A percentile compares a stretch with the other conserved stretches of the same genome.
Conservation (phyloP, 2,113 vertebrate genomes). For the Pagrus major region DNA sequence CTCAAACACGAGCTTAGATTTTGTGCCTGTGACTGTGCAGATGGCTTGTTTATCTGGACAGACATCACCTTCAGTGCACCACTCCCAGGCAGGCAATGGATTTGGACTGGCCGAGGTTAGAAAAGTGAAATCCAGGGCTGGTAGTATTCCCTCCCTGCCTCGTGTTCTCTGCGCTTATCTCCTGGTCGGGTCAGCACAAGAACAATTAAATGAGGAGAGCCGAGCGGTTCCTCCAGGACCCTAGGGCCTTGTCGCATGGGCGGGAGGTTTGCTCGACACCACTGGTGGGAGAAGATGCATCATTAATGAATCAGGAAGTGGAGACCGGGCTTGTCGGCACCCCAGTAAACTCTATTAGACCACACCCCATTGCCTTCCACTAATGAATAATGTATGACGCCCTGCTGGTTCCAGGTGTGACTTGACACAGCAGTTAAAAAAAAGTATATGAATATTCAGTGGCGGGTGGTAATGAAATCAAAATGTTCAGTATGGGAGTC, state of each 20-base stretch:
- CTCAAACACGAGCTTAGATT: not conserved
- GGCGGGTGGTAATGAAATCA: slow-evolving; percentile 85
- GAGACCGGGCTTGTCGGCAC: slow-evolving; percentile 65
- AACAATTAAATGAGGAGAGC: slow-evolving; percentile 79
- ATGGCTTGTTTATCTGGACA: slow-evolving; percentile 11
- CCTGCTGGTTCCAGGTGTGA: slow-evolving; percentile 82
- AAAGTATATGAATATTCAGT: slow-evolving; percentile 85
- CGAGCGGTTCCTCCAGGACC: slow-evolving; percentile 54
- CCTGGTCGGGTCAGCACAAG: slow-evolving; percentile 63
- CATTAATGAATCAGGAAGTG: slow-evolving; percentile 81
- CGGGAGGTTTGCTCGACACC: slow-evolving; percentile 67
- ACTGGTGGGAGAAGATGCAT: slow-evolving; percentile 73
- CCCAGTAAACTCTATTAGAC: slow-evolving; percentile 80
- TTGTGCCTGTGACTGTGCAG: slow-evolving; percentile 6
- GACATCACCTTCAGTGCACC: slow-evolving; percentile 26
- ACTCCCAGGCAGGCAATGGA: slow-evolving; percentile 15
- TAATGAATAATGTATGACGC: slow-evolving; percentile 84
- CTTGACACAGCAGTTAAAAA: slow-evolving; percentile 72
- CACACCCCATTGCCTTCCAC: slow-evolving; percentile 82
- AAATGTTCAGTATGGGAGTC: slow-evolving; percentile 82
- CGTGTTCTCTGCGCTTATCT: slow-evolving; percentile 68
- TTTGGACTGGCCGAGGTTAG: slow-evolving; percentile 58
- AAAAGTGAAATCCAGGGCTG: slow-evolving; percentile 57
- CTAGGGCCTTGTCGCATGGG: slow-evolving; percentile 56
- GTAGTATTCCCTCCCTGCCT: slow-evolving; percentile 50